Evolutionary conservation across 2,888 invertebrate species (phyloP).

Genomic region (Melikaiella ostensackeni): DNA sequence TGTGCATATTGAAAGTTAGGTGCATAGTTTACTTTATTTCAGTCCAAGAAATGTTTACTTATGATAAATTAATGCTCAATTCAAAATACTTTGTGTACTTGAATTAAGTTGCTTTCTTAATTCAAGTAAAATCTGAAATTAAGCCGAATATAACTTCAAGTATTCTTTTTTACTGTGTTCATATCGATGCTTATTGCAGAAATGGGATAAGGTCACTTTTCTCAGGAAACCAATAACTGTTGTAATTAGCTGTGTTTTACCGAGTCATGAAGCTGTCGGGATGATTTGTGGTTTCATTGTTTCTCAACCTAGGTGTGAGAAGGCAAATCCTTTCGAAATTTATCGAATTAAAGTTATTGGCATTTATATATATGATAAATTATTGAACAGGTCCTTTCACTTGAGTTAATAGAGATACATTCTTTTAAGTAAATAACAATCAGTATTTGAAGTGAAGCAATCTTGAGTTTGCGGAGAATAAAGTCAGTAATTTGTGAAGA

Average conservation of each 20-base stretch:
- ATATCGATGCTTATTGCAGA: neutral
- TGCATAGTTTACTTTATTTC: too few relatives aligned
- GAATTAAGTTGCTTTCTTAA: too few relatives aligned
- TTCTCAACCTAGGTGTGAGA: slow-evolving; percentile 8
- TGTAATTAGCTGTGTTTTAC: slow-evolving; percentile 10
- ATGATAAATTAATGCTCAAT: too few relatives aligned
- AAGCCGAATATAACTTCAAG: too few relatives aligned
- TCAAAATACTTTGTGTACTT: too few relatives aligned
- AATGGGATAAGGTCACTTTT: slow-evolving; percentile 10
- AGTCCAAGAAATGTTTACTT: too few relatives aligned
- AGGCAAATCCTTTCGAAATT: slow-evolving; percentile 18
- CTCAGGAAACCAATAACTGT: neutral
- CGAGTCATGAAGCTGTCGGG: slow-evolving; percentile 5
- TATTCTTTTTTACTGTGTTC: too few relatives aligned
- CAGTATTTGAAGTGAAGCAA: neutral
- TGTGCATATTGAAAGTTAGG: too few relatives aligned
- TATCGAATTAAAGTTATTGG: slow-evolving; percentile 11
- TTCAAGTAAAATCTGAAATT: too few relatives aligned
- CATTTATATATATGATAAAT: neutral
- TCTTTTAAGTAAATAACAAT: too few relatives aligned
- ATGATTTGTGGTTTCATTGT: slow-evolving; percentile 34
- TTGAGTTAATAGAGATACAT: neutral
- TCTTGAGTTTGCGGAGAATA: slow-evolving; percentile 19
- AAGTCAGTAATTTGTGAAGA: slow-evolving; percentile 31
- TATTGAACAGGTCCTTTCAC: slow-evolving; percentile 1